A percentile compares a stretch with the other conserved stretches of the same genome.
phyloP scores from a whole-genome alignment of 1,140 invertebrate genomes.

The Nasonia giraulti region DNA sequence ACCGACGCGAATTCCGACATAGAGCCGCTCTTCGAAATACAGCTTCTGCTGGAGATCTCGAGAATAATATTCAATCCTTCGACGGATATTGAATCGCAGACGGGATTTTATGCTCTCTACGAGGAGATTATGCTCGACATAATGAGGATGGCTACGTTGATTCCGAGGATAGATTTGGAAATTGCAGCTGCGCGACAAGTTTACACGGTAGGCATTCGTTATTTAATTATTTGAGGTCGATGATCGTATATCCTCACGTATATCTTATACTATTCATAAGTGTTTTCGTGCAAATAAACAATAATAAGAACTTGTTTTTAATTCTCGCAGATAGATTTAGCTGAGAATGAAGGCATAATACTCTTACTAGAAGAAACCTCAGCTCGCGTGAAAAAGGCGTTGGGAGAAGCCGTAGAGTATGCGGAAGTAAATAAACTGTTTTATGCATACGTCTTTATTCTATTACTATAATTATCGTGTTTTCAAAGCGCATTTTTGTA shows the following conservation, averaged over 20 bases:
- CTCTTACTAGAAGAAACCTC: conserved; percentile 69
- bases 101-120: conserved; percentile 78
- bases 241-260: not conserved
- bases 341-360: conserved; percentile 64
- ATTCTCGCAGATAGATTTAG: conserved; percentile 59
- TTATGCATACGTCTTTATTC: no score
- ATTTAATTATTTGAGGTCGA: not conserved
- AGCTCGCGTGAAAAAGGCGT: conserved; percentile 62
- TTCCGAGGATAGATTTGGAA: conserved; percentile 77
- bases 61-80: conserved; percentile 79
- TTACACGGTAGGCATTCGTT: conserved; percentile 58
- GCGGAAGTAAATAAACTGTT: conserved; percentile 13
- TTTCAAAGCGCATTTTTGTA: no score
- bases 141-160: conserved; percentile 81
- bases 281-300: no score
- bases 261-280: no score
- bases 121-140: conserved; percentile 78
- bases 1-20: conserved; percentile 66
- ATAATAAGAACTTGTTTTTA: not conserved
- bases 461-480: no score
- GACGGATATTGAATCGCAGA: conserved; percentile 76
- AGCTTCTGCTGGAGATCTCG: conserved; percentile 78
- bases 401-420: conserved; percentile 58
- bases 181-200: conserved; percentile 59
- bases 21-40: conserved; percentile 78